A percentile compares a stretch with the other conserved stretches of the same genome.
These are phyloP conservation scores for Liolophura sinensis DNA, from an alignment of 1,140 invertebrate genomes.

Conservation along the genomic window DNA sequence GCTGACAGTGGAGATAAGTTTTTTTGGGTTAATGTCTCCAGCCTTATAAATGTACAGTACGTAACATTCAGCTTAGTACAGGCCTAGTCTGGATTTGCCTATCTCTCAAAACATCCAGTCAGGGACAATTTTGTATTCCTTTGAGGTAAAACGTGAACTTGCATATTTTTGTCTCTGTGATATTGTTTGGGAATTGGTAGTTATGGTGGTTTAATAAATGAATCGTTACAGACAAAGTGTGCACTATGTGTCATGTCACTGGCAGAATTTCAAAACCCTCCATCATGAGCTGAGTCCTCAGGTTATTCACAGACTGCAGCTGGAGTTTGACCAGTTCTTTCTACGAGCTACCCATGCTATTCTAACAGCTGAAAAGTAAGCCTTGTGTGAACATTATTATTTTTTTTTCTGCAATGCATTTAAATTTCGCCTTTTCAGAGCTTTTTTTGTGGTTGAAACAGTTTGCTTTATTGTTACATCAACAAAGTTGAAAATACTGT, in stretches of 20 bases:
- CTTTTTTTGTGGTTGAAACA: no score
- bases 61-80: no score
- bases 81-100: no score
- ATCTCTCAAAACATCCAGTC: no score
- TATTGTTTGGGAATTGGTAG: neutral
- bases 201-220: neutral
- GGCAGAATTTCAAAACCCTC: constrained; percentile 64
- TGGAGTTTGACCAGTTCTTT: constrained; percentile 77
- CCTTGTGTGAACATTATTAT: neutral
- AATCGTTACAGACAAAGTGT: constrained; percentile 64
- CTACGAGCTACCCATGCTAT: constrained; percentile 72
- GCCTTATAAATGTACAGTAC: no score
- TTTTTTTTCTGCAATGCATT: neutral
- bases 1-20: no score
- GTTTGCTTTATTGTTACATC: no score
- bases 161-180: neutral
- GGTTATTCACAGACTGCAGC: constrained; percentile 66
- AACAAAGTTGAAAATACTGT: no score
- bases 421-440: neutral
- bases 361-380: constrained; percentile 67
- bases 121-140: no score
- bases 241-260: constrained; percentile 76
- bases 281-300: constrained; percentile 52
- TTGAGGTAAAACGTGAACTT: no score
- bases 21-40: no score